phyloP scores from a whole-genome alignment of 1,140 invertebrate genomes.

The Nephila pilipes region DNA sequence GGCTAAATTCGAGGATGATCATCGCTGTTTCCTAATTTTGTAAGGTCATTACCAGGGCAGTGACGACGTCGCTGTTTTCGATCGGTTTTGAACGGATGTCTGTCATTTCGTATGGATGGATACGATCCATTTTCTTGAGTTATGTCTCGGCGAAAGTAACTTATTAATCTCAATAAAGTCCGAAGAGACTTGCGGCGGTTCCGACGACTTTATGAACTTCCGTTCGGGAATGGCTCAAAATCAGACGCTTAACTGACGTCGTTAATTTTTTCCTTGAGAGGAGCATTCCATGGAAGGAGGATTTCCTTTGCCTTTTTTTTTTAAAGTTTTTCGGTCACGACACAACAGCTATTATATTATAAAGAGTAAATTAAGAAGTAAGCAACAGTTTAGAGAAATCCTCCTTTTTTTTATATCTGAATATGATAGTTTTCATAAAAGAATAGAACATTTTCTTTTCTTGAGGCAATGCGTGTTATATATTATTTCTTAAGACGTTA shows the following conservation, averaged over 20 bases:
- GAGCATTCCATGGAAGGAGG: background rate
- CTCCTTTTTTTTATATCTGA: too few species aligned
- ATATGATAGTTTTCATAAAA: too few species aligned
- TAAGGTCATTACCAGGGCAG: constrained; percentile 66
- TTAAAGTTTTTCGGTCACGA: too few species aligned
- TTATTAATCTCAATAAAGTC: constrained; percentile 55
- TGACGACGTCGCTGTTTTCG: constrained; percentile 65
- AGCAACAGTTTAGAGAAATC: too few species aligned
- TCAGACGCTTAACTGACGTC: background rate
- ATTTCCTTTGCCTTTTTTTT: background rate
- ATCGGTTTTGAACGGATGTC: constrained; percentile 70
- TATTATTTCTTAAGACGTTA: too few species aligned
- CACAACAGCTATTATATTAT: too few species aligned
- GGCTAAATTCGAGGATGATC: constrained; percentile 60
- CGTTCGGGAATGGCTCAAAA: constrained; percentile 4
- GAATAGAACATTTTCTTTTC: too few species aligned
- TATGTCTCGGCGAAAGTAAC: constrained; percentile 42
- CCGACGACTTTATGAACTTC: constrained; percentile 4
- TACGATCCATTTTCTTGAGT: constrained; percentile 53
- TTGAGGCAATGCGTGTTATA: too few species aligned
- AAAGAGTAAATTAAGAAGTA: too few species aligned
- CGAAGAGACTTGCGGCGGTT: background rate
- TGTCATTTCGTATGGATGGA: constrained; percentile 38
- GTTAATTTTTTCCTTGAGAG: constrained; percentile 12
- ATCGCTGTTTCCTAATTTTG: constrained; percentile 74